Evolutionary conservation across 2,888 invertebrate genomes (phyloP), one percentile per base, ranked within the genome.

Genomic region (Quadriops clusia): DNA sequence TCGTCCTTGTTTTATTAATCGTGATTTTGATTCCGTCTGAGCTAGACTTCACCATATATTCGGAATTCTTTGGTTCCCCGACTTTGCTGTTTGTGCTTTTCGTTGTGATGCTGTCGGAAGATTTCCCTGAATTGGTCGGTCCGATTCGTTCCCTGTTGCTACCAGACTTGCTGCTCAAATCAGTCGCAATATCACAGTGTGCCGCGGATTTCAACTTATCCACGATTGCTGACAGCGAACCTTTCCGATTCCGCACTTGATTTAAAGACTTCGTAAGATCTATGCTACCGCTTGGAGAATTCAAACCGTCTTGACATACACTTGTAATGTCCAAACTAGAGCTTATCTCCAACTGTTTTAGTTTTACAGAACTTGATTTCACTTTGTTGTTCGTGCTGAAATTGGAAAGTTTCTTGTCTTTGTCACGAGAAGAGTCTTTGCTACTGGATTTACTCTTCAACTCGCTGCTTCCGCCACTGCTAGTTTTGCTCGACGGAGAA

Each of bases 1-100:
- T 80, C 12, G 75, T 72, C 47, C 80, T 69, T 1, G 89, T 86
- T 63, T 90, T 90, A 50, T 89, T 90, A 14, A 90, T 87, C 3
- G 87, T 91, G 31, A 91, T 73, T 58, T 90, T 91, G 64, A 91
- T 84, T 3, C 87, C 87, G 45, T 87, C 87, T 9, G 77, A 77
- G 51, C 86, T 85, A 10, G 82, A 81, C 51, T 89, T 90, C 1
- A 90, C 84, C 77, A 85, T 85, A 49, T 89, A 89, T 49, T 86
- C 86, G 15, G 80, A 77, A 51, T 79, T 79, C 60, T 80, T 80
- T 34, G 61, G 67, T 21, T 65, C 66, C 1, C 58, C 46, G 0
- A 59, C 50, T 45, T 60, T 55, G 30, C 44, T 43, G 4, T 44
- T n/a, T n/a, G n/a, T 36, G 24, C 37, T 44, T 36, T 43, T 46